phyloP scores from a whole-genome alignment of 1,140 invertebrate genomes.

The Aporrectodea caliginosa region DNA sequence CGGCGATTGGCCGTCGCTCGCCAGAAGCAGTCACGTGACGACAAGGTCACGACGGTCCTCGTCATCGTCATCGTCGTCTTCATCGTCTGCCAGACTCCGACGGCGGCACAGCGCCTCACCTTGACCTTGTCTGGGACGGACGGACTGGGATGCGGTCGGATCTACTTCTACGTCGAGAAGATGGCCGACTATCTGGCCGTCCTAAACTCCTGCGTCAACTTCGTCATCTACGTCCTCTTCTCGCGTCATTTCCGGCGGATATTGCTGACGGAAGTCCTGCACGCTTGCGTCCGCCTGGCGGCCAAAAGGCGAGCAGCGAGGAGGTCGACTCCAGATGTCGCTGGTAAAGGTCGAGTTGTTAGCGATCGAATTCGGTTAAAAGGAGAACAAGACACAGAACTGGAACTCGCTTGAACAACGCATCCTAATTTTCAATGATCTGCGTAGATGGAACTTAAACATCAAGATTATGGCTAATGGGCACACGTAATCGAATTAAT shows the following conservation, averaged over 20 bases:
- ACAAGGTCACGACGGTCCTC: not conserved
- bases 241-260: not conserved
- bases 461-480: too few species aligned
- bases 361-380: too few species aligned
- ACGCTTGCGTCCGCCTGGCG: too few species aligned
- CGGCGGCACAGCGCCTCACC: not conserved
- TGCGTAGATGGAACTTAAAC: too few species aligned
- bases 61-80: slow-evolving; percentile 15
- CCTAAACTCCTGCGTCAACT: slow-evolving; percentile 6
- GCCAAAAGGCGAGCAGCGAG: too few species aligned
- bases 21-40: not conserved
- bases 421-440: too few species aligned
- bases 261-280: not conserved
- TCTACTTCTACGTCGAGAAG: slow-evolving; percentile 12
- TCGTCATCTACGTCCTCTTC: slow-evolving; percentile 19
- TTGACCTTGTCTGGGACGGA: not conserved
- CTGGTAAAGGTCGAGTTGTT: too few species aligned
- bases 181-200: not conserved
- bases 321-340: too few species aligned
- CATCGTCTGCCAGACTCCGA: slow-evolving; percentile 21
- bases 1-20: not conserved
- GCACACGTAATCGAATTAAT: too few species aligned
- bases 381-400: too few species aligned
- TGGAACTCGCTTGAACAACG: too few species aligned
- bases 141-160: not conserved